Evolutionary conservation across 2,888 invertebrate genomes (phyloP), one percentile per base, ranked within the genome.

Genomic region (Lydus trimaculatus): DNA sequence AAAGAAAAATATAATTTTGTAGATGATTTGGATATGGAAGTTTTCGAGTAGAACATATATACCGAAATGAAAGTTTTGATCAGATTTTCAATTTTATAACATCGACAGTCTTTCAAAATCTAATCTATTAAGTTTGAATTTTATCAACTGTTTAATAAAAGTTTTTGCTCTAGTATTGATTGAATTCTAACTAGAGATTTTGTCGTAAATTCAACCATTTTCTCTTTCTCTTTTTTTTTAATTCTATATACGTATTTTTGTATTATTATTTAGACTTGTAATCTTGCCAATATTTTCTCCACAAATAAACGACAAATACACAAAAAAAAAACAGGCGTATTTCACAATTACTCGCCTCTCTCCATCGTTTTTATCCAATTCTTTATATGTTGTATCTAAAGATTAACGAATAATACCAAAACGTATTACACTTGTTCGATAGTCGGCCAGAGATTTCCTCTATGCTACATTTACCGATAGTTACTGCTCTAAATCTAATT

Each of bases 371-470:
- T 11, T 31, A 17, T 36, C 59, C 59, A 31, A 33, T 33, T 28
- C 33, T 59, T 33, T 28, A 48, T 48, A 11, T 60, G 33, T 60
- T 43, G 60, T 60, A 60, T 60, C 31, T 31, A 64, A 33, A 61
- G 67, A 67, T 67, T 67, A 67, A 58, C 64, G 61, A 61, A 67
- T 9, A 67, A 67, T 56, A 67, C 64, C 61, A 39, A 20, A 67
- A 67, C 64, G 64, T 67, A 63, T 64, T 67, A 67, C 60, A 31
- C 9, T 23, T 25, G 56, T 39, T n/a, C 28, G 58, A 17, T 31
- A 23, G 20, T 23, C 33, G 36, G 59, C 61, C 48, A 43, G 48
- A 64, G 64, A 67, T 60, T 67, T 64, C 58, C 64, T 64, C 48
- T 65, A 67, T 58, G 61, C 4, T 28, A 28, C 28, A 28, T 28